Percentiles rank a stretch among this genome's conserved stretches.
phyloP scores from a whole-genome alignment of 2,888 invertebrate genomes.

The Ormyrus labotus region DNA sequence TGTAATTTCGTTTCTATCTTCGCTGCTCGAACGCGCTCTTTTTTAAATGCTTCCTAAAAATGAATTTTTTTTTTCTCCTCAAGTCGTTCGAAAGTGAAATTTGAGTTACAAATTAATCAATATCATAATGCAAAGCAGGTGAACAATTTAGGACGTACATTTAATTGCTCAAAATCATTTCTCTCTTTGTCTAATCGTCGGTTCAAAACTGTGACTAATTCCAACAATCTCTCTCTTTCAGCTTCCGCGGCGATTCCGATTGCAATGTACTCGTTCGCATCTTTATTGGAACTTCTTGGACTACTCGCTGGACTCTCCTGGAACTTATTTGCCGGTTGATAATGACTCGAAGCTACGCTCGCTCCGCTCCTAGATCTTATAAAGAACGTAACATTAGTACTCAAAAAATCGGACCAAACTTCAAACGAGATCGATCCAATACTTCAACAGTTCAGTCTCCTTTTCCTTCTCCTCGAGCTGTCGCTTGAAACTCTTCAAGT shows the following conservation, averaged over 20 bases:
- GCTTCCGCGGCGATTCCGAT: conserved; percentile 79
- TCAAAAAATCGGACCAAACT: no score
- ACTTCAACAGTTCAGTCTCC: conserved; percentile 67
- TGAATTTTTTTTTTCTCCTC: neutral
- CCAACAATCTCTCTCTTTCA: conserved; percentile 80
- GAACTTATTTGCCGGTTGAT: neutral
- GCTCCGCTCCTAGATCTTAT: conserved; percentile 10
- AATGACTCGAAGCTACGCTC: neutral
- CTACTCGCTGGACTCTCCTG: neutral
- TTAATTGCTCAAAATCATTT: conserved; percentile 65
- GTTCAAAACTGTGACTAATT: conserved; percentile 79
- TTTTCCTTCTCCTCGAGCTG: conserved; percentile 69
- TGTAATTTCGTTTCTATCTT: conserved; percentile 79
- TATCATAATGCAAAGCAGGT: no score
- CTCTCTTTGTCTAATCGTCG: conserved; percentile 79
- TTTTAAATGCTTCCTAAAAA: conserved; percentile 70
- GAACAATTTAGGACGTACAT: conserved; percentile 58
- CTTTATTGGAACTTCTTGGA: conserved; percentile 52
- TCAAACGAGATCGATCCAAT: no score
- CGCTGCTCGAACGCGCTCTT: conserved; percentile 78
- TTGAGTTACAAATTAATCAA: no score
- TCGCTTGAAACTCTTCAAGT: conserved; percentile 24
- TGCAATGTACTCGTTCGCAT: conserved; percentile 70
- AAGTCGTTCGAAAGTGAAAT: no score
- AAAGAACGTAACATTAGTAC: neutral